Conservation (phyloP, 2,113 vertebrate genomes). For the Lamprologus tigripictilis region DNA sequence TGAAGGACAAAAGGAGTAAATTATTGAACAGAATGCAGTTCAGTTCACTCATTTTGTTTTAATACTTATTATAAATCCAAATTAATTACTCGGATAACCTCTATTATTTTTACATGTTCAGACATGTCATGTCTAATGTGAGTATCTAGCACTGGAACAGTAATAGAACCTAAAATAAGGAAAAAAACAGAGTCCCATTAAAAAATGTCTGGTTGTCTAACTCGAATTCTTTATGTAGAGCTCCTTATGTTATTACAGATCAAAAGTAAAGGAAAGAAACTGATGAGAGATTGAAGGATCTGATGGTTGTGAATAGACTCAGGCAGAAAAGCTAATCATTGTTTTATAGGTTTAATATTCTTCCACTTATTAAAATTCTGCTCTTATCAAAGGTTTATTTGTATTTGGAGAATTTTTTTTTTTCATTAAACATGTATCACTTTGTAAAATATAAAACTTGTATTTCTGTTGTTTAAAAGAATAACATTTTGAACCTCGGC, state of each 20-base stretch:
- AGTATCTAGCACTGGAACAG: not conserved
- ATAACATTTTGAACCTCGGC: not conserved
- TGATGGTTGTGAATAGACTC: not conserved
- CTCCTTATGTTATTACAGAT: not conserved
- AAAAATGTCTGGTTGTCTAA: not conserved
- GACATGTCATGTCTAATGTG: not conserved
- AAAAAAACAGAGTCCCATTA: not conserved
- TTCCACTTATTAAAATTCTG: not conserved
- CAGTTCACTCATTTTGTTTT: not conserved
- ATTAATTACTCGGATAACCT: not conserved
- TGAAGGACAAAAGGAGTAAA: not conserved
- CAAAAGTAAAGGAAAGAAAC: not conserved
- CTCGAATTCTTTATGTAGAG: not conserved
- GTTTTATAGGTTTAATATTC: not conserved
- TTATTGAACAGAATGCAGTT: not conserved
- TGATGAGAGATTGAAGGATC: not conserved
- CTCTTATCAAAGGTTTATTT: not conserved
- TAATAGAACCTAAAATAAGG: not conserved
- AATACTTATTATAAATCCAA: not conserved
- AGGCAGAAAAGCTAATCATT: not conserved
- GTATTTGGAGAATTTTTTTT: not conserved
- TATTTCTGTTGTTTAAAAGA: not conserved
- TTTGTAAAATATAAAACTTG: not conserved
- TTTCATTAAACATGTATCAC: not conserved
- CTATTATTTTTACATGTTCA: not conserved